A percentile compares a stretch with the other conserved stretches of the same genome.
phyloP scores from a whole-genome alignment of 2,888 invertebrate species.

The Himalopsyche kuldschensis region DNA sequence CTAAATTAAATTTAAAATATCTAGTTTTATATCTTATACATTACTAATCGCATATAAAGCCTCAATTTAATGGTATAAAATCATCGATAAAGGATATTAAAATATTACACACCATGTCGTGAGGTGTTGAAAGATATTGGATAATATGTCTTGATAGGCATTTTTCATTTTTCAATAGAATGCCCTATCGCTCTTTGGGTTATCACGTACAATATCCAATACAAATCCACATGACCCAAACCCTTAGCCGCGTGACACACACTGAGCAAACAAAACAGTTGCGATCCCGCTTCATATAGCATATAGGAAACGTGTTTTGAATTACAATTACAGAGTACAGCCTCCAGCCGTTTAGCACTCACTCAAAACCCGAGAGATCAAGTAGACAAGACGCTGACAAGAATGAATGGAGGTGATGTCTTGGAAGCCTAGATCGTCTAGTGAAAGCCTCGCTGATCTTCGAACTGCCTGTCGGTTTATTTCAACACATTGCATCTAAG shows the following conservation, averaged over 20 bases:
- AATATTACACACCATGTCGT: too few relatives aligned
- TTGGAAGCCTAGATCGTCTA: not conserved
- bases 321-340: conserved; percentile 31
- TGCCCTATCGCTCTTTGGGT: not conserved
- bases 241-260: conserved; percentile 22
- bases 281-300: conserved; percentile 22
- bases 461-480: not conserved
- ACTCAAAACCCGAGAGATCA: conserved; percentile 30
- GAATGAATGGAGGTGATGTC: conserved; percentile 8
- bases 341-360: conserved; percentile 30
- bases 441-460: not conserved
- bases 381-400: conserved; percentile 33
- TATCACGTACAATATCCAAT: not conserved
- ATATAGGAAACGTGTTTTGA: conserved; percentile 32
- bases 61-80: too few relatives aligned
- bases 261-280: conserved; percentile 6
- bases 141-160: too few relatives aligned
- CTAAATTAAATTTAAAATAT: too few relatives aligned
- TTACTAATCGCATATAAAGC: too few relatives aligned
- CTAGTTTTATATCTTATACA: too few relatives aligned
- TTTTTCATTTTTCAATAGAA: not conserved
- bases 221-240: conserved; percentile 28
- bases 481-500: not conserved
- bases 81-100: too few relatives aligned
- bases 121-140: too few relatives aligned